These are phyloP conservation scores for Ptychoptera albimana DNA, from an alignment of 2,888 invertebrate genomes.

Conservation along the genomic window DNA sequence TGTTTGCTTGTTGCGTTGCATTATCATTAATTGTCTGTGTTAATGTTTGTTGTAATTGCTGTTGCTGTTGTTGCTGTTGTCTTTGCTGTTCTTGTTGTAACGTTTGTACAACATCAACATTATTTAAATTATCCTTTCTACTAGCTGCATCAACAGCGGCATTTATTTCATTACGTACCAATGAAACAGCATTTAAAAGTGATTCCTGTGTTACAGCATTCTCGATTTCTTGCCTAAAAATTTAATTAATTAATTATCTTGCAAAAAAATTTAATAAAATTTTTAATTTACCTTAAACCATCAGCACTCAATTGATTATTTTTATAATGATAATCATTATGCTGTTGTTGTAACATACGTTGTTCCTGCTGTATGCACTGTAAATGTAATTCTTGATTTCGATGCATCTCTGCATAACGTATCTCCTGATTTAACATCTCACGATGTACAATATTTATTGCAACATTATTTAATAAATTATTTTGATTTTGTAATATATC, in stretches of 20 bases:
- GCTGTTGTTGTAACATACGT: too few relatives aligned
- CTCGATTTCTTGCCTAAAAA: constrained; percentile 1
- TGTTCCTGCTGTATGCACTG: too few relatives aligned
- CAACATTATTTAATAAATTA: background rate
- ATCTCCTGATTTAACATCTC: background rate
- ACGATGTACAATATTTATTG: background rate
- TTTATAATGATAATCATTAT: too few relatives aligned
- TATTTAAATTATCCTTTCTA: constrained; percentile 21
- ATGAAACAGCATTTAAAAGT: constrained; percentile 24
- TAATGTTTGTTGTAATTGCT: constrained; percentile 8
- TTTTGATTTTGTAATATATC: background rate
- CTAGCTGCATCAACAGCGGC: background rate
- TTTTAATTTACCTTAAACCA: too few relatives aligned
- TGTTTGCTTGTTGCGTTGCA: constrained; percentile 23
- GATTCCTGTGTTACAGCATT: constrained; percentile 25
- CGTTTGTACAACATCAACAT: constrained; percentile 10
- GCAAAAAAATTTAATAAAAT: too few relatives aligned
- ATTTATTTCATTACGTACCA: constrained; percentile 19
- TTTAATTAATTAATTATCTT: too few relatives aligned
- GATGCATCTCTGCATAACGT: too few relatives aligned
- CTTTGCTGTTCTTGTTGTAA: constrained; percentile 8
- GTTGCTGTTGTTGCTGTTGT: constrained; percentile 5
- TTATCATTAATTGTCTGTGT: constrained; percentile 15
- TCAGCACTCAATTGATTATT: too few relatives aligned
- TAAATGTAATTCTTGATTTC: too few relatives aligned